phyloP scores from a whole-genome alignment of 2,888 invertebrate species.

The Tetragnatha montana region DNA sequence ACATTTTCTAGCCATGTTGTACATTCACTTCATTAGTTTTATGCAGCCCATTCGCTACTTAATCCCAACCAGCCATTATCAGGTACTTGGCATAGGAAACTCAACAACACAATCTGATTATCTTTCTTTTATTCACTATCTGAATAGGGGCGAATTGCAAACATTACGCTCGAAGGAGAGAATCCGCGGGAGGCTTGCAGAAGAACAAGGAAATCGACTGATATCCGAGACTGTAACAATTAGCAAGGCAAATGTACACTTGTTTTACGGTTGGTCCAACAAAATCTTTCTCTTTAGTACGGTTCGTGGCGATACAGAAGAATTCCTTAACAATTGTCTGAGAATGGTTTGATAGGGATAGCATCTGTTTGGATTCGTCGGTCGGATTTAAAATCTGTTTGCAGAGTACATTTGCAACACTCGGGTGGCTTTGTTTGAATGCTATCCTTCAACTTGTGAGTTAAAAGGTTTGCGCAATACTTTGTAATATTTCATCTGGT shows the following conservation, averaged over 20 bases:
- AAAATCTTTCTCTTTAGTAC: neutral
- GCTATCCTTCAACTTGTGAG: no score
- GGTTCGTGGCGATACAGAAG: neutral
- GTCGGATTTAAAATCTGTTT: neutral
- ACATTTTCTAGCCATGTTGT: conserved; percentile 10
- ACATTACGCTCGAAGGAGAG: conserved; percentile 37
- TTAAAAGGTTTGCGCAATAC: no score
- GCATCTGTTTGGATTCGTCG: neutral
- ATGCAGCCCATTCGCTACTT: conserved; percentile 7
- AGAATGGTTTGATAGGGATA: neutral
- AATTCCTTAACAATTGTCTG: conserved; percentile 22
- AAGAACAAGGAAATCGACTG: conserved; percentile 53
- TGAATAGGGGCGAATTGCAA: conserved; percentile 56
- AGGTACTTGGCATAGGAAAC: conserved; percentile 34
- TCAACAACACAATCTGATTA: conserved; percentile 20
- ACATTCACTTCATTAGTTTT: conserved; percentile 29
- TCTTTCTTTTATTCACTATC: conserved; percentile 52
- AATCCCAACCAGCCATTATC: conserved; percentile 31
- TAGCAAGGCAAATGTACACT: conserved; percentile 56
- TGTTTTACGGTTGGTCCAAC: conserved; percentile 55
- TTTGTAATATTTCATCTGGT: no score
- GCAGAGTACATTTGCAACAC: neutral
- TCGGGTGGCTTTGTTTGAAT: neutral
- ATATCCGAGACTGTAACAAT: conserved; percentile 43
- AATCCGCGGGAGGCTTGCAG: conserved; percentile 26